Evolutionary conservation across 2,888 invertebrate genomes (phyloP).

Genomic region (Aproaerema taeniolella): DNA sequence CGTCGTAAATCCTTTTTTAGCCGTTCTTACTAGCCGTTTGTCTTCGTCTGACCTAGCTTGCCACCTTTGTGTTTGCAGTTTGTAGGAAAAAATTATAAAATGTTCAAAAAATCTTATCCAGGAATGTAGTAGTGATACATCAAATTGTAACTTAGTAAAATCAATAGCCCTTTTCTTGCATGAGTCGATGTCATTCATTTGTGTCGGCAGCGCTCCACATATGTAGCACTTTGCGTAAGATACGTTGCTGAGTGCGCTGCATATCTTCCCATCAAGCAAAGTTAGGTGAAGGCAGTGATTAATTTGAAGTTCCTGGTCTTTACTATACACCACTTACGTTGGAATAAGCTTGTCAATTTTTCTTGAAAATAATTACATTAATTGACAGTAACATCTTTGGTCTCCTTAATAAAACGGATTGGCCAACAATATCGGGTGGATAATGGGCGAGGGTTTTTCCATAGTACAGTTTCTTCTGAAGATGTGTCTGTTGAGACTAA

Average conservation of each 20-base stretch:
- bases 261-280: background rate
- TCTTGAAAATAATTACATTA: background rate
- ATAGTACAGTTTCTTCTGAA: background rate
- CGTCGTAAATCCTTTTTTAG: background rate
- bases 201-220: background rate
- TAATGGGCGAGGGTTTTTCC: background rate
- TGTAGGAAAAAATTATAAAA: slow-evolving; percentile 10
- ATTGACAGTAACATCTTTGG: background rate
- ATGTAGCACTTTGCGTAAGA: background rate
- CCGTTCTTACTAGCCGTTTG: background rate
- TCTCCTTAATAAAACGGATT: background rate
- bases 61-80: slow-evolving; percentile 8
- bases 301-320: background rate
- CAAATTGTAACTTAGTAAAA: background rate
- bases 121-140: slow-evolving; percentile 8
- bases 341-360: background rate
- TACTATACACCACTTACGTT: too few relatives aligned
- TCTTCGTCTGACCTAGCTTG: slow-evolving; percentile 2
- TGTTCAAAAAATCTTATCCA: slow-evolving; percentile 9
- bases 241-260: background rate
- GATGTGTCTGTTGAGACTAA: background rate
- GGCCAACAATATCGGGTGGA: background rate
- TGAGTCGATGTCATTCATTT: background rate
- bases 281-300: background rate
- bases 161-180: background rate